phyloP scores from a whole-genome alignment of 2,888 invertebrate genomes.

The Scrobipalpa costella region DNA sequence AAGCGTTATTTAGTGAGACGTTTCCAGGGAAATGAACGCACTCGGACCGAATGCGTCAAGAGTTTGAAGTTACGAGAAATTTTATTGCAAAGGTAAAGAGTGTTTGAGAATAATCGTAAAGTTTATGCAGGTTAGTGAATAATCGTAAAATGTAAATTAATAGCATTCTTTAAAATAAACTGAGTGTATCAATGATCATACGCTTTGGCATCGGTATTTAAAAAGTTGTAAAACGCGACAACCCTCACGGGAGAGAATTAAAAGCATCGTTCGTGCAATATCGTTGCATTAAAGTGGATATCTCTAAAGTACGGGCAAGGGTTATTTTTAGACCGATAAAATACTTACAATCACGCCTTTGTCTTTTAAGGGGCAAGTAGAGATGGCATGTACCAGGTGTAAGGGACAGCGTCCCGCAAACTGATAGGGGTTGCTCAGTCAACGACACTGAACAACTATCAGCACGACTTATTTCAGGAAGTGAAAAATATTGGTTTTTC shows the following conservation, averaged over 20 bases:
- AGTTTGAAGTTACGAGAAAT: constrained; percentile 15
- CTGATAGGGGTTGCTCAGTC: too few relatives aligned
- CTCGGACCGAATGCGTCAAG: constrained; percentile 17
- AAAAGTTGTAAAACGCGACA: constrained; percentile 13
- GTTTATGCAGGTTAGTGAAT: not conserved
- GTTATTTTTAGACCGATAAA: too few relatives aligned
- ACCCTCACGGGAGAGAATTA: not conserved
- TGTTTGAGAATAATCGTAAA: constrained; percentile 9
- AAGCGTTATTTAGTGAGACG: constrained; percentile 55
- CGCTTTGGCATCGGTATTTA: not conserved
- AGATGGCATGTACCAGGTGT: too few relatives aligned
- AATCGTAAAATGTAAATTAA: constrained; percentile 11
- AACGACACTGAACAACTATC: too few relatives aligned
- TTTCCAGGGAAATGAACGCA: constrained; percentile 38
- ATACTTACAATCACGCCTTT: too few relatives aligned
- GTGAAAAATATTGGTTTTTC: too few relatives aligned
- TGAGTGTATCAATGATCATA: not conserved
- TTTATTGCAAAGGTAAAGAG: constrained; percentile 19
- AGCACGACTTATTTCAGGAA: too few relatives aligned
- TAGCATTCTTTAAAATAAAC: constrained; percentile 14
- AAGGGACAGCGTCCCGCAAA: too few relatives aligned
- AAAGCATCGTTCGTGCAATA: not conserved
- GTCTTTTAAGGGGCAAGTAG: too few relatives aligned
- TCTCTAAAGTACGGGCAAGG: too few relatives aligned
- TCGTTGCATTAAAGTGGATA: too few relatives aligned